Evolutionary conservation across 2,888 invertebrate species (phyloP), one percentile per base, ranked within the genome.

Genomic region (Hirudinaria manillensis): DNA sequence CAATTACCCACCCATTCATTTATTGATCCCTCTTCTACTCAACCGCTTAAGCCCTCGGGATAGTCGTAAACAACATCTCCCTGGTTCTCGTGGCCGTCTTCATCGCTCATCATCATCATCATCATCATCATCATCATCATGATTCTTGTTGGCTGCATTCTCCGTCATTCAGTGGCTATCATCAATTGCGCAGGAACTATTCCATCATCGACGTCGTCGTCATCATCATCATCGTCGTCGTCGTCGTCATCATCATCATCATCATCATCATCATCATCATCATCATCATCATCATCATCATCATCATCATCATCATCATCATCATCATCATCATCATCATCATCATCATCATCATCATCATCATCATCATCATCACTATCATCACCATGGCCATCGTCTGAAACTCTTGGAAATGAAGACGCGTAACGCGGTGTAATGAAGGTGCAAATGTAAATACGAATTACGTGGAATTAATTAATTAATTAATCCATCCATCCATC

Each of bases 241-340:
- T 70, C 70, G 38, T 45, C 70, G 3, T 6, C 13, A 45, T 45
- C 36, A 38, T 70, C 70, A 38, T 45, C 45, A 70, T 70, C 70
- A 74, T 74, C 67, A 45, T 74, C 67, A 67, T 67, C 67, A 65
- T 51, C 51, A 68, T 53, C 53, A 66, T 74, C 67, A 68, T 68
- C 67, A 74, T 68, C 67, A 74, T 68, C 70, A 45, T 70, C 70
- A 70, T 45, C 70, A n/a, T 70, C 70, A 70, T 45, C 45, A n/a
- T 70, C 70, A 45, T 70, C 70, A 24, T 70, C 70, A 45, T 70
- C 70, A 70, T 38, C 70, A 45, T 38, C 70, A 24, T 34, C 34
- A 29, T 68, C 68, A 2, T 34, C 68, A 29, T 68, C 68, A 2
- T 34, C 68, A 70, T 45, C 70, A 45, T 27, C 70, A 68, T 68